A percentile compares a stretch with the other conserved stretches of the same genome.
Conservation (phyloP, 1,140 invertebrate genomes). For the Euwallacea fornicatus region DNA sequence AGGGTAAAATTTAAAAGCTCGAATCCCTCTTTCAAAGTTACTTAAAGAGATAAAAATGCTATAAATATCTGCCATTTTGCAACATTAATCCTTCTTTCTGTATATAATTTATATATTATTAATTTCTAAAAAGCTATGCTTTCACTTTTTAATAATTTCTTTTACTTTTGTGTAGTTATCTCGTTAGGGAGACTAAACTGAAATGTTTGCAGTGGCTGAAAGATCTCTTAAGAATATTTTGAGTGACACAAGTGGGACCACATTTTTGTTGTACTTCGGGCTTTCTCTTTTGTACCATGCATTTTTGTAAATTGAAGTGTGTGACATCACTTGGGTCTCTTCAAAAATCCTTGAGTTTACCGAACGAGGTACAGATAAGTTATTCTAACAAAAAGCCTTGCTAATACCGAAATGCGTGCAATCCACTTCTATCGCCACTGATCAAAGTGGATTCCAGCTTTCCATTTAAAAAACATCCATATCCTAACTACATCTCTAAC, state of each 20-base stretch:
- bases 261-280: conserved; percentile 37
- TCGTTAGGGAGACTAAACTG: conserved; percentile 29
- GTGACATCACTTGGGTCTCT: conserved; percentile 14
- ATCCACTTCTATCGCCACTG: neutral
- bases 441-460: conserved; percentile 30
- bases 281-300: conserved; percentile 31
- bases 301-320: conserved; percentile 30
- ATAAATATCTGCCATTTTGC: conserved; percentile 42
- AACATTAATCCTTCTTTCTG: conserved; percentile 43
- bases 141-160: conserved; percentile 39
- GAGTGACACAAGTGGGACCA: conserved; percentile 3
- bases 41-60: conserved; percentile 25
- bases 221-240: conserved; percentile 35
- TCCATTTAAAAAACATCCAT: conserved; percentile 37
- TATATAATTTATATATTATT: conserved; percentile 37
- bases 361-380: conserved; percentile 46
- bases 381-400: conserved; percentile 38
- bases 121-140: conserved; percentile 46
- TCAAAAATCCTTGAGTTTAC: conserved; percentile 29
- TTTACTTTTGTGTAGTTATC: conserved; percentile 11
- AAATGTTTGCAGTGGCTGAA: conserved; percentile 39
- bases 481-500: conserved; percentile 36
- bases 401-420: conserved; percentile 21
- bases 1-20: neutral
- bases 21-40: neutral